Percentiles rank a stretch among this genome's conserved stretches.
These are phyloP conservation scores for Pteronotus mesoamericanus DNA, from an alignment of 2,797 vertebrate genomes.

Conservation along the genomic window DNA sequence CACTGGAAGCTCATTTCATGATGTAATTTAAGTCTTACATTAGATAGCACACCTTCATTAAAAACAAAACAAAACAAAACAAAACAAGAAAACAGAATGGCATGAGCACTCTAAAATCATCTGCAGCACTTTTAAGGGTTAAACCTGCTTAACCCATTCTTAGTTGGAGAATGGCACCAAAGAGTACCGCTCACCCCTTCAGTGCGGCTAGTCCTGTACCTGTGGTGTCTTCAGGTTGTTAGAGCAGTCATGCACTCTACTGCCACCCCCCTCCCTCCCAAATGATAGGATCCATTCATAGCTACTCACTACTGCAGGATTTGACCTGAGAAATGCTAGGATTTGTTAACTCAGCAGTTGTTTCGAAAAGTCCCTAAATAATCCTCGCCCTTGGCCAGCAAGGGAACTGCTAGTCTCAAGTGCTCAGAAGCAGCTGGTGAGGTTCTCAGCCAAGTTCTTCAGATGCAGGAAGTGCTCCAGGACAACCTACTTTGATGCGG, in stretches of 20 bases:
- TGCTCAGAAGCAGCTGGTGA: slow-evolving; percentile 82
- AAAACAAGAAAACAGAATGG: slow-evolving; percentile 65
- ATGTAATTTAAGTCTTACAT: not conserved
- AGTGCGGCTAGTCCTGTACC: slow-evolving; percentile 70
- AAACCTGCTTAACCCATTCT: slow-evolving; percentile 81
- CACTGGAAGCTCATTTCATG: not conserved
- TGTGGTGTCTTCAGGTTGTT: slow-evolving; percentile 71
- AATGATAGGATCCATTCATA: slow-evolving; percentile 80
- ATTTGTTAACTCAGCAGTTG: slow-evolving; percentile 82
- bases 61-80: slow-evolving; percentile 2
- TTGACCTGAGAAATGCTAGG: slow-evolving; percentile 87
- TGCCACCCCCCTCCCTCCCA: slow-evolving; percentile 71
- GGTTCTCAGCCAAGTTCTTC: slow-evolving; percentile 82
- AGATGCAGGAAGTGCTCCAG: slow-evolving; percentile 78
- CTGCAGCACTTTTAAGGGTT: slow-evolving; percentile 82
- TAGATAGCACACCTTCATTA: not conserved
- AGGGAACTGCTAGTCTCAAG: slow-evolving; percentile 83
- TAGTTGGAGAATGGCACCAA: slow-evolving; percentile 76
- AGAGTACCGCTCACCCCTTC: slow-evolving; percentile 69
- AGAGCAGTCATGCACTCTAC: slow-evolving; percentile 75
- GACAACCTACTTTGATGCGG: slow-evolving; percentile 75
- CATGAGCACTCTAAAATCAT: slow-evolving; percentile 81
- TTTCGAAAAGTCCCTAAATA: slow-evolving; percentile 81
- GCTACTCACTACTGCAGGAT: slow-evolving; percentile 85
- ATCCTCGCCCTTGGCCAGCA: slow-evolving; percentile 88